phyloP scores from a whole-genome alignment of 2,888 invertebrate species.

The Acanthosoma haemorrhoidale region DNA sequence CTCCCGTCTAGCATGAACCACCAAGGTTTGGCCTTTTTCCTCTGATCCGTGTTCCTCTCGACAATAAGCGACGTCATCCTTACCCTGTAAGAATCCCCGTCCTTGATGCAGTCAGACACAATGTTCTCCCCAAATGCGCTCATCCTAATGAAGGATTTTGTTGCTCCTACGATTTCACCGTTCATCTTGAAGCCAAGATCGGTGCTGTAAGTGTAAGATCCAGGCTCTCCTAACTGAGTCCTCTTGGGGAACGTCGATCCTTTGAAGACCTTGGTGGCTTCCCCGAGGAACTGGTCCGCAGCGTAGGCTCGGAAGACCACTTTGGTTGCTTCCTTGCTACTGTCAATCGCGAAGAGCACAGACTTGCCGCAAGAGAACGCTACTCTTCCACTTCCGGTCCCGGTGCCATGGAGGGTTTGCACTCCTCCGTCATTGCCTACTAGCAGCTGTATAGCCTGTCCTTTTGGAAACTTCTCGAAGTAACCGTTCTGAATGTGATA shows the following conservation, averaged over 20 bases:
- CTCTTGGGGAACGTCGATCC: neutral
- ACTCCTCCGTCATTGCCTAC: neutral
- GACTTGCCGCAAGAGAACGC: neutral
- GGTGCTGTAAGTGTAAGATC: neutral
- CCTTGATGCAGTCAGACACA: neutral
- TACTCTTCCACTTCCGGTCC: neutral
- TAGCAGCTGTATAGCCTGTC: neutral
- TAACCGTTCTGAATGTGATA: neutral
- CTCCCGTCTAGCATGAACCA: neutral
- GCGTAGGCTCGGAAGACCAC: neutral
- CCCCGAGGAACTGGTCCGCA: neutral
- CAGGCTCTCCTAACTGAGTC: neutral
- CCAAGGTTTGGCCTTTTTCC: neutral
- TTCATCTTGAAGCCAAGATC: neutral
- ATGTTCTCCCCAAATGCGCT: neutral
- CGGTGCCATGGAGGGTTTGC: neutral
- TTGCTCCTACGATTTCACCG: neutral
- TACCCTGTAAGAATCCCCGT: neutral
- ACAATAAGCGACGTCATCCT: neutral
- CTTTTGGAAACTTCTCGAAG: neutral
- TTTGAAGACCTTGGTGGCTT: neutral
- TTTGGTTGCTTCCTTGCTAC: neutral
- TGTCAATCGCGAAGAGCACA: neutral
- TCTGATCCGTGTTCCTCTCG: neutral
- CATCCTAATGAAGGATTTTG: neutral